Evolutionary conservation across 2,113 vertebrate species (phyloP), one percentile per base, ranked within the genome.

Genomic region (Formicarius rufipectus): DNA sequence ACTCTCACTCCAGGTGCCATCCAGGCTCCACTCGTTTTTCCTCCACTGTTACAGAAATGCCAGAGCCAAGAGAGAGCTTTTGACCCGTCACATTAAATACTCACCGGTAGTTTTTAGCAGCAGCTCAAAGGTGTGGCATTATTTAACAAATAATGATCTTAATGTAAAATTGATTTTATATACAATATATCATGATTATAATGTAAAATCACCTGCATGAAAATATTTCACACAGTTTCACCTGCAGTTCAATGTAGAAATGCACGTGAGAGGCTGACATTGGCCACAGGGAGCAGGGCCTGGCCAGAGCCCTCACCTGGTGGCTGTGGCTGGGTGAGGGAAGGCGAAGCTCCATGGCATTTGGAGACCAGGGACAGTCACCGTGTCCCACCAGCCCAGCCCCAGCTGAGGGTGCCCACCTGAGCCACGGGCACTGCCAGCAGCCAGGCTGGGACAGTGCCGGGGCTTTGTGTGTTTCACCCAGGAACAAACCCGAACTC

Each of bases 21-120:
- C 28, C 12, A 0, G 7, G 37, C 31, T 33, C 19, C 16, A 0
- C 4, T 18, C 39, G 0, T 56, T 40, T n/a, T 72, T n/a, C n/a
- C 37, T 76, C 30, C 12, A 4, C 2, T 9, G 17, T 8, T 37
- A 17, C 31, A n/a, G 25, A 53, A 79, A 33, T 8, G 14, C 11
- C 13, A 14, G 44, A 58, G 66, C 50, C 50, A 39, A 84, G 17
- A 25, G 27, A 64, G 31, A 80, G 9, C 35, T 40, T 82, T 68
- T 58, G n/a, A 50, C 50, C 47, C 0, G 1, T 3, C 23, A 33
- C 22, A 18, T 59, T 39, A 44, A 93, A n/a, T 11, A 21, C 22
- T 44, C 14, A 50, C n/a, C 60, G 9, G 47, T 3, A 13, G 50
- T 64, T 45, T 23, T 17, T 11, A 79, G 79, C 79, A 42, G 35